Conservation (phyloP, 1,140 invertebrate genomes). For the Elysia chlorotica region DNA sequence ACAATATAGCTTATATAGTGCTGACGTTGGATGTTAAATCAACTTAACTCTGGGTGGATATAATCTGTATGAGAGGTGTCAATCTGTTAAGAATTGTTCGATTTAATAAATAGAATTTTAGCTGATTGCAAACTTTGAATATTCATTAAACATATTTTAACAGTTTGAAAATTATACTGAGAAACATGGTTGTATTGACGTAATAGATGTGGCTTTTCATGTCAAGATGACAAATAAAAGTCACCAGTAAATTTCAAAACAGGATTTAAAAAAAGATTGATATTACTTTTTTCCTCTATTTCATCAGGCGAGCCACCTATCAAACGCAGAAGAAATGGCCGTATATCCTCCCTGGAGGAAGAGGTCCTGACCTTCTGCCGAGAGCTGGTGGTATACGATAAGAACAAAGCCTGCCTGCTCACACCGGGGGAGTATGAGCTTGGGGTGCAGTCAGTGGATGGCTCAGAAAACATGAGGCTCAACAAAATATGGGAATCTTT, state of each 20-base stretch:
- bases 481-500: conserved; percentile 14
- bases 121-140: neutral
- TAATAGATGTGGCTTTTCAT: neutral
- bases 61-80: too few species aligned
- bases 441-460: conserved; percentile 80
- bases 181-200: neutral
- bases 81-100: too few species aligned
- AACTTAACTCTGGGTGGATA: too few species aligned
- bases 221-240: too few species aligned
- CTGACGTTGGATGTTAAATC: too few species aligned
- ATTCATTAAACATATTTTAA: neutral
- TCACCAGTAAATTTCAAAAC: too few species aligned
- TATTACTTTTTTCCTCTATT: neutral
- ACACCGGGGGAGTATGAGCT: conserved; percentile 90
- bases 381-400: conserved; percentile 88
- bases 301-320: conserved; percentile 67
- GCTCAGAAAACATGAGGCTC: conserved; percentile 54
- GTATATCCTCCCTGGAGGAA: conserved; percentile 54
- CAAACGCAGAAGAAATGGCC: conserved; percentile 68
- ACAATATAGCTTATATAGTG: too few species aligned
- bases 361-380: conserved; percentile 75
- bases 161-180: neutral
- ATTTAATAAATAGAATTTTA: too few species aligned
- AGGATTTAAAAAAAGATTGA: too few species aligned
- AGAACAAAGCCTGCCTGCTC: conserved; percentile 82